Evolutionary conservation across 2,113 vertebrate species (phyloP).

Genomic region (Bubo scandiacus): DNA sequence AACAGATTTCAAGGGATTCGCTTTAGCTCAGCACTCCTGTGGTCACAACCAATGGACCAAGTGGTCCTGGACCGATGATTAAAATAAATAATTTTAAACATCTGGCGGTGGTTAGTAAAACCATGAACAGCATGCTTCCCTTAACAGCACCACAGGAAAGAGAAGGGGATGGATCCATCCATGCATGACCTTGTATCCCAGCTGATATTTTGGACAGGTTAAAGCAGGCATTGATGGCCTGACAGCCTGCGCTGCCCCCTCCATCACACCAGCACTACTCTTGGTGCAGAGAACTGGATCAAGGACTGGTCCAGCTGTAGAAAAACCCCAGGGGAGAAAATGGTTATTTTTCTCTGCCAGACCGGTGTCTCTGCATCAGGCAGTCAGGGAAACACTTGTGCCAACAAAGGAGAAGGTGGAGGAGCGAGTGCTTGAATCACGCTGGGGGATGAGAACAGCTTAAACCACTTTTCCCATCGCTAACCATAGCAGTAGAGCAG

Average conservation of each 20-base stretch:
- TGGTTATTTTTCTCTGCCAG: background rate
- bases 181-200: background rate
- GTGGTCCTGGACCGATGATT: background rate
- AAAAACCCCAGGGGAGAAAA: background rate
- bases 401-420: background rate
- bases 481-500: background rate
- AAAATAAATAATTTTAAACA: background rate
- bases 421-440: background rate
- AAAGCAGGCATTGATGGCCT: background rate
- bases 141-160: background rate
- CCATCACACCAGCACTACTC: background rate
- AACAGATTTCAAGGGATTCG: background rate
- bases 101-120: background rate
- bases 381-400: fast-evolving
- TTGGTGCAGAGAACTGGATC: background rate
- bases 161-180: background rate
- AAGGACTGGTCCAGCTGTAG: background rate
- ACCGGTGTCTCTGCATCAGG: background rate
- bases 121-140: background rate
- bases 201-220: background rate
- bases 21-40: background rate
- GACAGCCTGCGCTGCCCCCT: background rate
- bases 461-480: background rate
- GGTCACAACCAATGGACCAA: background rate
- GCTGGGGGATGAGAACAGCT: background rate